phyloP scores from a whole-genome alignment of 2,797 vertebrate species.

The Staurois parvus region DNA sequence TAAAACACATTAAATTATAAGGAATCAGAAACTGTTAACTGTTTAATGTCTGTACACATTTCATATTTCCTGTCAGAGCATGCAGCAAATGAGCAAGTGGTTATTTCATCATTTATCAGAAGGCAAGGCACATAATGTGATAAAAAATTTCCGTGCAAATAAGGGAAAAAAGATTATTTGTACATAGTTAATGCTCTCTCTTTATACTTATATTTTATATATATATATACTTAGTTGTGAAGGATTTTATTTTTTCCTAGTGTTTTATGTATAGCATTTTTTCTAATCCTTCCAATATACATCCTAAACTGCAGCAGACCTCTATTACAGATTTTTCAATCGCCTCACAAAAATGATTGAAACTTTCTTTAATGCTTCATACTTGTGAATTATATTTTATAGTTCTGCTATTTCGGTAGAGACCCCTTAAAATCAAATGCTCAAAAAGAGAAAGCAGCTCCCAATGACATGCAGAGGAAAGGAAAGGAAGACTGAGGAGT shows the following conservation, averaged over 20 bases:
- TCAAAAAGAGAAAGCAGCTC: neutral
- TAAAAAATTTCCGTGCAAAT: conserved; percentile 95
- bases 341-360: neutral
- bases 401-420: neutral
- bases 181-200: conserved; percentile 61
- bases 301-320: conserved; percentile 29
- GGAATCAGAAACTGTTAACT: conserved; percentile 59
- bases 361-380: neutral
- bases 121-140: conserved; percentile 99
- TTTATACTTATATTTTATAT: conserved; percentile 54
- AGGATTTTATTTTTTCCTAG: conserved; percentile 56
- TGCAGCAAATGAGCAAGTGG: conserved; percentile 83
- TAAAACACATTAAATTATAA: conserved; percentile 44
- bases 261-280: conserved; percentile 56
- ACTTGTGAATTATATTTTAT: neutral
- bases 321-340: neutral
- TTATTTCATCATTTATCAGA: conserved; percentile 85
- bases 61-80: conserved; percentile 75
- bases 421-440: neutral
- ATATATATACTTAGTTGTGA: conserved; percentile 55
- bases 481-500: neutral
- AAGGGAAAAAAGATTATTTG: conserved; percentile 72
- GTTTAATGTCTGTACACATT: conserved; percentile 62
- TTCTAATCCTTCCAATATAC: conserved; percentile 21
- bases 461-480: neutral